Evolutionary conservation across 2,797 vertebrate species (phyloP), one percentile per base, ranked within the genome.

Genomic region (Crenuchus spilurus): DNA sequence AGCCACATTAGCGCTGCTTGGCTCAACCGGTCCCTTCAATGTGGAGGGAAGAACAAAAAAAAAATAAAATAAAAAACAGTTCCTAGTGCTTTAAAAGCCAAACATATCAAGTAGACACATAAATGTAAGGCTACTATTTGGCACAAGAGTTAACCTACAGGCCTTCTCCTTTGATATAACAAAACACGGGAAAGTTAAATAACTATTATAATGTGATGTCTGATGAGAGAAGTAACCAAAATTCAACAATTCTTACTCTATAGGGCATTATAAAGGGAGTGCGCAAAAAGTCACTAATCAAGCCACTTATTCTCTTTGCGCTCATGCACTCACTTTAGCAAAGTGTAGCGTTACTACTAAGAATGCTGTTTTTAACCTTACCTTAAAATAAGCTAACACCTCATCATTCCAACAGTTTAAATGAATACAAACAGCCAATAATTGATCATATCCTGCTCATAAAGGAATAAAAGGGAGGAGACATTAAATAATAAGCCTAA

Each of bases 361-460:
- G 11, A 24, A 28, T 49, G 57, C 58, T 26, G 54, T 13, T 60
- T 60, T 39, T 18, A 54, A 26, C 41, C 33, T 63, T 57, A 67
- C 63, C 80, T 74, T 72, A 44, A 71, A 71, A 77, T 73, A 70
- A 70, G 77, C 71, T 77, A 58, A 20, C 72, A 67, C 54, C 33
- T 61, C 41, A 24, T 60, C 37, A 55, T 26, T 66, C 42, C 20
- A 49, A 70, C 16, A 49, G 44, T 6, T 75, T 6, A 74, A 67
- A 71, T 58, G 76, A 75, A 80, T 33, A 82, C 77, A 85, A 67
- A 77, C 70, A 71, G 77, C 75, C 81, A 51, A 55, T 51, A 46
- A n/a, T 54, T 58, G 74, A 85, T 68, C 42, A 9, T 33, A 57
- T 68, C 44, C 58, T 72, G 68, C 52, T 69, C 22, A 35, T 48